Evolutionary conservation across 2,888 invertebrate species (phyloP).

Genomic region (Melipona bicolor): DNA sequence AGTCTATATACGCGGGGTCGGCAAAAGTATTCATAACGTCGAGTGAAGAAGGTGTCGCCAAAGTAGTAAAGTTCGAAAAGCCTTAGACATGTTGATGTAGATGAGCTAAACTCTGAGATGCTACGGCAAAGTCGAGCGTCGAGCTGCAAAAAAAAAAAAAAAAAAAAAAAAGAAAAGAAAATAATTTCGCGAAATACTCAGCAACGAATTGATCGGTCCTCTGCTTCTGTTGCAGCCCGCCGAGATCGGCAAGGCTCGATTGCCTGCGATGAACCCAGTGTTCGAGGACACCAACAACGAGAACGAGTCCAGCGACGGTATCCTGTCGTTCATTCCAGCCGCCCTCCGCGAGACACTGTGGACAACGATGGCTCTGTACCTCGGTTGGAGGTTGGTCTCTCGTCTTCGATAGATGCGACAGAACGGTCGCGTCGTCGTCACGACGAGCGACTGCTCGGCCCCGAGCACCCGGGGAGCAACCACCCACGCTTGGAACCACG

Average conservation of each 20-base stretch:
- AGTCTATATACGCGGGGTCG: no score
- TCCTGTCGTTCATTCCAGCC: slow-evolving; percentile 81
- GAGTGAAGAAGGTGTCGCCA: no score
- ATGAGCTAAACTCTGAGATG: no score
- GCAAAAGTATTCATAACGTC: no score
- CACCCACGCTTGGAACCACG: slow-evolving; percentile 40
- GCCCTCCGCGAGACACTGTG: slow-evolving; percentile 82
- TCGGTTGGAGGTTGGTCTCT: slow-evolving; percentile 83
- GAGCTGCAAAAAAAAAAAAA: no score
- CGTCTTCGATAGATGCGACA: slow-evolving; percentile 80
- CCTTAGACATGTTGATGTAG: no score
- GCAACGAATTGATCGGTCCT: not conserved
- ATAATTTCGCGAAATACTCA: not conserved
- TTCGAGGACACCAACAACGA: slow-evolving; percentile 70
- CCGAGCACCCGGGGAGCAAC: slow-evolving; percentile 23
- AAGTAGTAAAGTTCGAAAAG: no score
- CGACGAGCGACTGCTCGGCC: slow-evolving; percentile 33
- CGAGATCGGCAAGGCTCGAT: slow-evolving; percentile 80
- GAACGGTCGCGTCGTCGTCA: slow-evolving; percentile 38
- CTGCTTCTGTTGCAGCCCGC: slow-evolving; percentile 79
- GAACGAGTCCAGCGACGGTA: slow-evolving; percentile 77
- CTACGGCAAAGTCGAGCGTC: no score
- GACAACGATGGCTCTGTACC: slow-evolving; percentile 83
- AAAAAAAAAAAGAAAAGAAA: no score
- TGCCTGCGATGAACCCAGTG: slow-evolving; percentile 77